Evolutionary conservation across 1,140 invertebrate species (phyloP), one percentile per base, ranked within the genome.

Genomic region (Littorina saxatilis): DNA sequence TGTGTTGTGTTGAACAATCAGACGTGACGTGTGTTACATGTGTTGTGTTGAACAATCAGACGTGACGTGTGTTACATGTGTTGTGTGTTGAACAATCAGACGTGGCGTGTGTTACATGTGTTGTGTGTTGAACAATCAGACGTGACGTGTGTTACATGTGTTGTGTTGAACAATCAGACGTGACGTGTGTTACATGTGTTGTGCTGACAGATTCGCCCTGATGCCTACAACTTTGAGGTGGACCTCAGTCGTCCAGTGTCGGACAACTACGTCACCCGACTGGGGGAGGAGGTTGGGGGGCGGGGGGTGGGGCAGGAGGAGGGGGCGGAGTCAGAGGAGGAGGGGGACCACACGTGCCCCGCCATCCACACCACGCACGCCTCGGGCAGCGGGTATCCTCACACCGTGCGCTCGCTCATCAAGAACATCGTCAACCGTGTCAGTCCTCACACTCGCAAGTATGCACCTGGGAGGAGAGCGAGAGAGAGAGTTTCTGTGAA

Each of bases 321-420:
- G 35, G 35, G 23, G 29, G 52, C 72, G 7, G 73, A 81, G 15
- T 70, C 79, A 1, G 77, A 81, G 4, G 84, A 86, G 39, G 83
- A 29, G 23, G 73, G 81, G 3, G 82, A 89, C 50, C 83, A 90
- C 32, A 86, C 96, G 15, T 98, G 97, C 92, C 97, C 97, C 52
- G 98, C 96, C 91, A 96, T 96, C 80, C 94, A 96, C 76, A 95
- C 96, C 84, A 93, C 98, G 84, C 96, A 96, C 89, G 95, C 96
- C 37, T 96, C 80, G 92, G 96, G 83, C 93, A 95, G 89, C 27
- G 88, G 92, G 66, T 94, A 93, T 88, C 93, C 93, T 32, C 90
- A 93, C 72, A 84, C 82, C 37, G 63, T 92, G 23, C 82, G 89
- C 40, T 80, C 80, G 37, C 85, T 87, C 80, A 91, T 98, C 85